Percentiles rank a stretch among this genome's conserved stretches.
Conservation (phyloP, 2,888 invertebrate species). For the Psylliodes chrysocephalus region DNA sequence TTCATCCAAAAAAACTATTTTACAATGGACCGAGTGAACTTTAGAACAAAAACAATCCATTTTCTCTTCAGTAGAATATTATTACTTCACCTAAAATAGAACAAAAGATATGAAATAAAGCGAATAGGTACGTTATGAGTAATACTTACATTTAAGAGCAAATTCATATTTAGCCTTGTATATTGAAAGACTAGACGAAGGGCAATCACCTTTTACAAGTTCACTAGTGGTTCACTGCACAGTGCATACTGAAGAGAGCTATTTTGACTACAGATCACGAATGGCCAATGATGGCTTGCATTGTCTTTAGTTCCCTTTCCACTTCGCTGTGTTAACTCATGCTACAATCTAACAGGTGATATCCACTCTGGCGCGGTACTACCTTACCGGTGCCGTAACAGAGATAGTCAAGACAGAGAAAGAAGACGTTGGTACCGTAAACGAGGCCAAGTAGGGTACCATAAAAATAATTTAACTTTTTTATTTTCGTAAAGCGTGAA, state of each 20-base stretch:
- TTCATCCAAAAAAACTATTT: conserved; percentile 89
- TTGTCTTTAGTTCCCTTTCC: conserved; percentile 44
- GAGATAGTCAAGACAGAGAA: conserved; percentile 12
- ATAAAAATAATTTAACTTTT: conserved; percentile 26
- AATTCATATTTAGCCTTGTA: conserved; percentile 50
- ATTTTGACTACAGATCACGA: conserved; percentile 44
- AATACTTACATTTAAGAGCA: conserved; percentile 43
- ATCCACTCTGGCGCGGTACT: conserved; percentile 19
- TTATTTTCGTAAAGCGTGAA: conserved; percentile 20
- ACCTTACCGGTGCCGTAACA: conserved; percentile 4
- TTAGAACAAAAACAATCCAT: conserved; percentile 64
- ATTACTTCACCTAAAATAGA: not conserved
- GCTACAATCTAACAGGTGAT: conserved; percentile 40
- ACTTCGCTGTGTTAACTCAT: conserved; percentile 31
- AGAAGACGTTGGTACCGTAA: conserved; percentile 9
- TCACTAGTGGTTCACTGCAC: conserved; percentile 52
- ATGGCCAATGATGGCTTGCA: conserved; percentile 46
- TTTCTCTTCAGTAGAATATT: conserved; percentile 15
- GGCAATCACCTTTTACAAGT: conserved; percentile 56
- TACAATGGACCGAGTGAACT: conserved; percentile 68
- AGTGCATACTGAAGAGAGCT: conserved; percentile 48
- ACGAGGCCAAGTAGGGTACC: conserved; percentile 23
- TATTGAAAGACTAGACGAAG: conserved; percentile 49
- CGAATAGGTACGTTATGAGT: conserved; percentile 18
- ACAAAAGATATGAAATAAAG: conserved; percentile 3